Evolutionary conservation across 2,888 invertebrate genomes (phyloP).

Genomic region (Eristalis intricaria): DNA sequence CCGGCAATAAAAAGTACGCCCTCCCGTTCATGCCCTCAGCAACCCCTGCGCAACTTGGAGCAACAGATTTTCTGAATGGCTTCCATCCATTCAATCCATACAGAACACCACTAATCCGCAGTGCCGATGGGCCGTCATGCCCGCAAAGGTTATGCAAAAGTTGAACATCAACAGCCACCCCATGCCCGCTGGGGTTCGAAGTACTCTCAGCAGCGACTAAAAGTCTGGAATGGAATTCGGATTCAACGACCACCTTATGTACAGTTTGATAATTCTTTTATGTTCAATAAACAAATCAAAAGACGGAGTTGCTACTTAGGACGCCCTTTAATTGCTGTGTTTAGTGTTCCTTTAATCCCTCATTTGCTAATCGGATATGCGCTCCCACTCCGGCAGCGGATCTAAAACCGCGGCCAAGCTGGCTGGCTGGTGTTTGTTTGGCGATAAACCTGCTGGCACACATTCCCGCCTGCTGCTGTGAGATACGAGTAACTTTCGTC

Average conservation of each 20-base stretch:
- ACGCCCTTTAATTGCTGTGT: constrained; percentile 65
- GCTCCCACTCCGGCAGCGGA: constrained; percentile 10
- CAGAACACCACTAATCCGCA: constrained; percentile 77
- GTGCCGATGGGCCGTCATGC: constrained; percentile 79
- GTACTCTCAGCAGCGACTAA: constrained; percentile 2
- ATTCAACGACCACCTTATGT: constrained; percentile 57
- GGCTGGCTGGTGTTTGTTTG: constrained; percentile 26
- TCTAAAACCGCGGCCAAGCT: neutral
- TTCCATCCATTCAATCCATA: constrained; percentile 76
- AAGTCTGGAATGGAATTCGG: constrained; percentile 11
- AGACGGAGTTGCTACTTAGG: constrained; percentile 66
- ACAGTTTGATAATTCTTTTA: constrained; percentile 77
- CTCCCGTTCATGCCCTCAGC: neutral
- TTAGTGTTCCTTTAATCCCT: constrained; percentile 63
- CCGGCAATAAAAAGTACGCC: constrained; percentile 2
- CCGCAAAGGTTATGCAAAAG: constrained; percentile 75
- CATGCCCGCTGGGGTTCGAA: constrained; percentile 8
- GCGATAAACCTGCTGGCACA: constrained; percentile 18
- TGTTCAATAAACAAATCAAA: constrained; percentile 80
- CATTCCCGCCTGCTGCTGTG: constrained; percentile 44
- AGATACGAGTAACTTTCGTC: constrained; percentile 40
- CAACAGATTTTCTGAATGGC: constrained; percentile 81
- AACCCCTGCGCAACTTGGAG: constrained; percentile 74
- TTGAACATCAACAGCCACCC: constrained; percentile 59
- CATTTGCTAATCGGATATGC: constrained; percentile 69